These are phyloP conservation scores for Capreolus pygargus DNA, from an alignment of 2,113 vertebrate genomes.

Conservation along the genomic window DNA sequence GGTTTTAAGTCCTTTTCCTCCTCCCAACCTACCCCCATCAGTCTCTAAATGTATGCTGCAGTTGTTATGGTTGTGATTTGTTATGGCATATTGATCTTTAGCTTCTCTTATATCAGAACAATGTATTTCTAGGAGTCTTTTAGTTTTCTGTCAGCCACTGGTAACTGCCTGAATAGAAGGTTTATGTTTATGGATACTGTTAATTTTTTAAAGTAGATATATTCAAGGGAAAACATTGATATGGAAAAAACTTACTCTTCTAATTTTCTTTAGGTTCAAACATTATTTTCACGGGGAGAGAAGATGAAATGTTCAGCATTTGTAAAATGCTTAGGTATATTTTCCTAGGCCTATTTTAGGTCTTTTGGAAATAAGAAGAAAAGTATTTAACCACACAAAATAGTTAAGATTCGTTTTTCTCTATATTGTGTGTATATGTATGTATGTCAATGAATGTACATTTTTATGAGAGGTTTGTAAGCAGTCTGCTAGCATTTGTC, in stretches of 20 bases:
- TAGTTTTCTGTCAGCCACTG: neutral
- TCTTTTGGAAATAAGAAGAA: neutral
- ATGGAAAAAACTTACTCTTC: conserved; percentile 10
- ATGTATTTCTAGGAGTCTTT: conserved; percentile 36
- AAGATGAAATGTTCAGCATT: neutral
- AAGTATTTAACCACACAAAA: conserved; percentile 6
- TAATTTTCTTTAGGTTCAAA: neutral
- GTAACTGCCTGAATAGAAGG: neutral
- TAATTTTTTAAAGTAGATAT: neutral
- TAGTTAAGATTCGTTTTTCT: conserved; percentile 19
- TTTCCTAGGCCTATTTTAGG: neutral
- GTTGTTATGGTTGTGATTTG: conserved; percentile 82
- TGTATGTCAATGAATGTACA: neutral
- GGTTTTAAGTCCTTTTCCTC: conserved; percentile 81
- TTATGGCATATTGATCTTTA: conserved; percentile 81
- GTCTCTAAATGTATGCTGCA: conserved; percentile 81
- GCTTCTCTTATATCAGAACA: conserved; percentile 76
- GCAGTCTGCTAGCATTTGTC: neutral
- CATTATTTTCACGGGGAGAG: neutral
- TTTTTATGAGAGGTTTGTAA: conserved; percentile 3
- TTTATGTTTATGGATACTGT: neutral
- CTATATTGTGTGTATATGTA: neutral
- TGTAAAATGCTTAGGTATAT: neutral
- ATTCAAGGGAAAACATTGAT: neutral
- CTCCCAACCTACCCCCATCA: conserved; percentile 60